phyloP scores from a whole-genome alignment of 2,888 invertebrate species.

The Odontomyia ornata region DNA sequence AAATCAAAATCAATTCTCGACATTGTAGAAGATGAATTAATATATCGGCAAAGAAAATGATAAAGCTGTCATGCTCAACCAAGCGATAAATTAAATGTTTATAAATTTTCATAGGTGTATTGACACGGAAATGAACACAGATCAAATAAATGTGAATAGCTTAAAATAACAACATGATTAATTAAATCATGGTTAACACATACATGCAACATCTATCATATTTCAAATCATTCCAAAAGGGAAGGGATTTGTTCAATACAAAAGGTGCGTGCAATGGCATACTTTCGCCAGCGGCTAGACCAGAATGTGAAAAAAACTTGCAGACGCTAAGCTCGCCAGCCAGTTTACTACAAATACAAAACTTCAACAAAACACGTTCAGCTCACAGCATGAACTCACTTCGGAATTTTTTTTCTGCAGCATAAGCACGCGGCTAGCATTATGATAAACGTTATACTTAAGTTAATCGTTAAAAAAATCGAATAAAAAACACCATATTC shows the following conservation, averaged over 20 bases:
- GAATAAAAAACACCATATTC: conserved; percentile 54
- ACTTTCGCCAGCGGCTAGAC: conserved; percentile 45
- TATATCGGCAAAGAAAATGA: too few species aligned
- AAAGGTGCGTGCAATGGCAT: conserved; percentile 25
- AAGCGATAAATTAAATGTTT: too few species aligned
- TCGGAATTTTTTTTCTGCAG: conserved; percentile 78
- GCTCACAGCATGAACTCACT: conserved; percentile 67
- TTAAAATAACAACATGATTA: conserved; percentile 8
- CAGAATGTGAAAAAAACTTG: conserved; percentile 16
- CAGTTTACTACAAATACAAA: not conserved
- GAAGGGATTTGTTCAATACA: not conserved
- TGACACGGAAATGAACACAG: too few species aligned
- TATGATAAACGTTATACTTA: conserved; percentile 64
- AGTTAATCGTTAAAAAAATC: conserved; percentile 60
- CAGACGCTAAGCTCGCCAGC: not conserved
- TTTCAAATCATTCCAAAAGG: not conserved
- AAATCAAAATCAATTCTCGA: too few species aligned
- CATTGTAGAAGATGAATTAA: too few species aligned
- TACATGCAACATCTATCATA: not conserved
- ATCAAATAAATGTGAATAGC: too few species aligned
- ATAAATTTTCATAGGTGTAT: too few species aligned
- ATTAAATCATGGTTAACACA: too few species aligned
- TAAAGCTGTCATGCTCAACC: too few species aligned
- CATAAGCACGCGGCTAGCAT: conserved; percentile 76
- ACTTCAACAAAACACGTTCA: conserved; percentile 15